A percentile compares a stretch with the other conserved stretches of the same genome.
Evolutionary conservation across 2,797 vertebrate species (phyloP).

Genomic region (Melanotaenia boesemani): DNA sequence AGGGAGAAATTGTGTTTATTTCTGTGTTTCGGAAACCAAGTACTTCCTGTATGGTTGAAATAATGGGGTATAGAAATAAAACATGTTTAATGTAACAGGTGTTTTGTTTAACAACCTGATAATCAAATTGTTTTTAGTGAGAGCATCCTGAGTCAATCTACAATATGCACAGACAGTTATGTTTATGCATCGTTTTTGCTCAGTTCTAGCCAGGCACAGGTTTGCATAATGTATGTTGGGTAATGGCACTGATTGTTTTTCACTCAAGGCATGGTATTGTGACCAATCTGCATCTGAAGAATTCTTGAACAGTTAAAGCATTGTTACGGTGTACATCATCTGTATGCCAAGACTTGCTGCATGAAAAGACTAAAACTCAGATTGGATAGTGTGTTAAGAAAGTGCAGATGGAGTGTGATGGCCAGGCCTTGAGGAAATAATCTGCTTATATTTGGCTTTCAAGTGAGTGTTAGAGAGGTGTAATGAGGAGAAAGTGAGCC

Average conservation of each 20-base stretch:
- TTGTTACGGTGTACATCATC: not conserved
- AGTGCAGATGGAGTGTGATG: not conserved
- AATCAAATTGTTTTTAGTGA: constrained; percentile 2
- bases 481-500: constrained; percentile 14
- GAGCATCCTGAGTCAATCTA: not conserved
- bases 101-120: constrained; percentile 1
- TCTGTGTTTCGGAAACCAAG: constrained; percentile 25
- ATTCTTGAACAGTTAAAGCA: constrained; percentile 8
- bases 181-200: not conserved
- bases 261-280: constrained; percentile 18
- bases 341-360: not conserved
- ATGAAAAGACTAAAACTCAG: constrained; percentile 4
- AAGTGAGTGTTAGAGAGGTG: constrained; percentile 31
- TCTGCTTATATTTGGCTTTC: constrained; percentile 17
- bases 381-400: not conserved
- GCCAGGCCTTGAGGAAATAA: not conserved
- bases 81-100: not conserved
- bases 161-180: too few species aligned
- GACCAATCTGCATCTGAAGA: constrained; percentile 2
- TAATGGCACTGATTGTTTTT: constrained; percentile 6
- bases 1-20: constrained; percentile 21
- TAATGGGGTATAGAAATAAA: constrained; percentile 4
- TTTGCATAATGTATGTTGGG: constrained; percentile 12
- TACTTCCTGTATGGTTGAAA: constrained; percentile 34
- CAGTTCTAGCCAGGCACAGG: not conserved